Evolutionary conservation across 92 coral and sea anemone species (phyloP), one percentile per base, ranked within the genome.

Genomic region (Epizoanthus rinbou): DNA sequence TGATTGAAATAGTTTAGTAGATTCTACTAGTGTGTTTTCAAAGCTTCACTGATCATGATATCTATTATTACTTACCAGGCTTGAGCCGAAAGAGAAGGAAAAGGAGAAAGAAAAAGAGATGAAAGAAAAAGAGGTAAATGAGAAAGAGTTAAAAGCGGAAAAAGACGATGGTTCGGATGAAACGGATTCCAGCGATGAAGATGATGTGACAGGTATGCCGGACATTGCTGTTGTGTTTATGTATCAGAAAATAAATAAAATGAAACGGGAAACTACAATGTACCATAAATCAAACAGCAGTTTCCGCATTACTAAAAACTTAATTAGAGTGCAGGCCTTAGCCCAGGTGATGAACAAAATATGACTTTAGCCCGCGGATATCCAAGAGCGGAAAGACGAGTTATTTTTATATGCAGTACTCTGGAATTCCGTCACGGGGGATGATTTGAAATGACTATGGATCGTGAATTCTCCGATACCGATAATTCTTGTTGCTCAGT

Each of bases 61-160:
- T 50, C 0, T 10, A 50, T 50, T 2, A 50, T 50, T 50, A 50
- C 14, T 22, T 63, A 41, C 6, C 9, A 78, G 82, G 52, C 39
- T 37, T 63, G 82, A 78, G 22, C 54, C 54, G 14, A 85, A 84
- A 14, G 74, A 88, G 13, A 88, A 88, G 69, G 88, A 74, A n/a
- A 82, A 85, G 22, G 86, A 81, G 24, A 57, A 28, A 22, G 86
- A 82, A 45, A 76, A 76, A 64, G 81, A 76, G 28, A 19, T 62
- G 5, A 62, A 78, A 78, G 82, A 78, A 78, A 37, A 28, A 41
- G 82, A 78, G 25, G 1, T 78, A 73, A 84, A 89, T 74, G 62
- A 88, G 63, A 50, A 50, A 50, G 54, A 50, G 2, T 50, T 50
- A 50, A 50, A 50, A 50, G 50, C 50, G 9, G 54, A 50, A 50